Conservation (phyloP, 2,113 vertebrate genomes). For the human region DNA sequence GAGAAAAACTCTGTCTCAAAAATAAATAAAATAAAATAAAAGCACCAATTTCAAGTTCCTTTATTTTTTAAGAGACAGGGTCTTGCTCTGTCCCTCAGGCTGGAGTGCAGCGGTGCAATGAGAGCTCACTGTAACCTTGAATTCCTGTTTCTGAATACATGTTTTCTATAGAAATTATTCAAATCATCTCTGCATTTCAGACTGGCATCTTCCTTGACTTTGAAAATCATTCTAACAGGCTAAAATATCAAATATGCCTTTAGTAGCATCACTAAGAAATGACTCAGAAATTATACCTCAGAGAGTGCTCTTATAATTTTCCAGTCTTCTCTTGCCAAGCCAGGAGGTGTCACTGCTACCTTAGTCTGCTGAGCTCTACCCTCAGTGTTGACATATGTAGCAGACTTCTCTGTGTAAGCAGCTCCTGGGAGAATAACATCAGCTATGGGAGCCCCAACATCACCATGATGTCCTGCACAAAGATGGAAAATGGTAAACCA, state of each 20-base stretch:
- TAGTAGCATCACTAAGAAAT: slow-evolving; percentile 7
- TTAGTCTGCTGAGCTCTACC: slow-evolving; percentile 95
- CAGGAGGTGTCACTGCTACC: slow-evolving; percentile 94
- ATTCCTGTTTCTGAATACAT: not conserved
- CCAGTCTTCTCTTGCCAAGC: slow-evolving; percentile 97
- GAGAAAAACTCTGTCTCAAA: no score
- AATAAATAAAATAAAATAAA: no score
- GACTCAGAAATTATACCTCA: slow-evolving; percentile 86
- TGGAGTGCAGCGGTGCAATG: not conserved
- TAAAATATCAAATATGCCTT: not conserved
- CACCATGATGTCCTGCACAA: slow-evolving; percentile 94
- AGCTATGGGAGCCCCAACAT: slow-evolving; percentile 94
- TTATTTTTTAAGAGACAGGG: no score
- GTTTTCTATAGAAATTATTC: slow-evolving; percentile 5
- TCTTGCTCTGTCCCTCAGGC: no score
- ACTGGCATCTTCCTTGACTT: not conserved
- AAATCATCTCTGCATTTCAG: slow-evolving; percentile 12
- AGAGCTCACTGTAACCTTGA: not conserved
- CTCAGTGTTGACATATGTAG: slow-evolving; percentile 97
- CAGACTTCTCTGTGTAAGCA: slow-evolving; percentile 96
- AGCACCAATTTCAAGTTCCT: no score
- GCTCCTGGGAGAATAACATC: slow-evolving; percentile 96
- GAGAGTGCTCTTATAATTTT: slow-evolving; percentile 96
- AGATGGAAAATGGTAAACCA: not conserved
- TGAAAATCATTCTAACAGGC: slow-evolving; percentile 40